Evolutionary conservation across 2,888 invertebrate species (phyloP), one percentile per base, ranked within the genome.

Genomic region (Chymomyza fuscimana): DNA sequence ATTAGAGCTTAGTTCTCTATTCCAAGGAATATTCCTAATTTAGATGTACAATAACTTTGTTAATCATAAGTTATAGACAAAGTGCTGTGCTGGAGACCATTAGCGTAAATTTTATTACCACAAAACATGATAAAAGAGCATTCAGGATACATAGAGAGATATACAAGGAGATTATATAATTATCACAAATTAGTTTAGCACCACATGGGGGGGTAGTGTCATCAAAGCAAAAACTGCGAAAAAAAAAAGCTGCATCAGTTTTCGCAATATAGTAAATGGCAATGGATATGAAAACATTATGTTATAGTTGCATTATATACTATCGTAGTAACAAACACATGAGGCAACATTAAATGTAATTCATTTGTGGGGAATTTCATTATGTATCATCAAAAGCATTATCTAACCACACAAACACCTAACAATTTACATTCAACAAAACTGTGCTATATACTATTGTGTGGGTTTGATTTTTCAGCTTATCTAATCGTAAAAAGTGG

Each of bases 51-150:
- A 32, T 12, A 46, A 46, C 40, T 46, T 46, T 46, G 12, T 46
- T 46, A 46, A 46, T 46, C 40, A 46, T 46, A 46, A 46, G 40
- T 10, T 46, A 46, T 46, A 46, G 40, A 46, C 40, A 46, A 46
- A 46, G 40, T 12, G 40, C 40, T 46, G 40, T 46, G 12, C 40
- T 12, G 40, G 40, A 58, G 63, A 79, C 80, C 83, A 84, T 84
- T 87, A 87, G 80, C 70, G 72, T 70, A 77, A 87, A 84, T 82
- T 82, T 77, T 71, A 87, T 84, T 84, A 82, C 74, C 76, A 63
- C 77, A 71, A 69, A 65, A 67, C 69, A 62, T 50, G 29, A 61
- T 40, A 15, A 63, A 63, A 58, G 15, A 5, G 4, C 58, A 58
- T 19, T 58, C 58, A 6, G 19, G 22, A 54, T 65, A 46, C 40